Evolutionary conservation across 2,113 vertebrate species (phyloP), one percentile per base, ranked within the genome.

Genomic region (Bambusicola thoracicus): DNA sequence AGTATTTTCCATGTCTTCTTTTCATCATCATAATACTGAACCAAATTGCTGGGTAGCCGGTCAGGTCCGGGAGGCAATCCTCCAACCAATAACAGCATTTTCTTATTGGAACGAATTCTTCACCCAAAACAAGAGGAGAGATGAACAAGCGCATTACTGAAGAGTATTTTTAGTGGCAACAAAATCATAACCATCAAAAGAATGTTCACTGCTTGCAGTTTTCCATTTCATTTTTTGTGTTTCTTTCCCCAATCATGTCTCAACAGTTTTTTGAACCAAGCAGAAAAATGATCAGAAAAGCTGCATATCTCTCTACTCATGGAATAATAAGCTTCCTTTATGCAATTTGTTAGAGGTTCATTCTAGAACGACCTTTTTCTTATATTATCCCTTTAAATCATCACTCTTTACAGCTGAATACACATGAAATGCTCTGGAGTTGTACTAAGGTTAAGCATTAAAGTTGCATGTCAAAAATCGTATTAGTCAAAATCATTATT

Each of bases 1-100:
- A n/a, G n/a, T n/a, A n/a, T n/a, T n/a, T n/a, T n/a, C n/a, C 99
- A 99, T 4, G 99, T 99, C 98, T 99, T 99, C 98, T 99, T 99
- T 97, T 99, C 99, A 74, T 99, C 99, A 58, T 99, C 99, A 36
- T 99, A 99, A 98, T 99, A 99, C 96, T 99, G 99, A 97, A 99
- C 99, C 98, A 99, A 98, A 98, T 99, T 99, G 98, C 99, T 99
- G 95, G 99, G 99, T 89, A 99, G 99, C 88, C 99, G 98, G 98
- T 99, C 99, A 29, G 99, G 99, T 98, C 99, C 99, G 29, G 99
- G 99, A 97, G 99, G 99, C 97, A 99, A 96, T 89, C 99, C 99
- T 97, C 99, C 99, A 92, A 99, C 99, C 98, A 99, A 93, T 95
- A 99, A 98, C 96, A 99, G 98, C 98, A 99, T 98, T 98, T 98